Percentiles rank a stretch among this genome's conserved stretches.
Evolutionary conservation across 1,140 invertebrate species (phyloP).

Genomic region (Lordiphosa stackelbergi): DNA sequence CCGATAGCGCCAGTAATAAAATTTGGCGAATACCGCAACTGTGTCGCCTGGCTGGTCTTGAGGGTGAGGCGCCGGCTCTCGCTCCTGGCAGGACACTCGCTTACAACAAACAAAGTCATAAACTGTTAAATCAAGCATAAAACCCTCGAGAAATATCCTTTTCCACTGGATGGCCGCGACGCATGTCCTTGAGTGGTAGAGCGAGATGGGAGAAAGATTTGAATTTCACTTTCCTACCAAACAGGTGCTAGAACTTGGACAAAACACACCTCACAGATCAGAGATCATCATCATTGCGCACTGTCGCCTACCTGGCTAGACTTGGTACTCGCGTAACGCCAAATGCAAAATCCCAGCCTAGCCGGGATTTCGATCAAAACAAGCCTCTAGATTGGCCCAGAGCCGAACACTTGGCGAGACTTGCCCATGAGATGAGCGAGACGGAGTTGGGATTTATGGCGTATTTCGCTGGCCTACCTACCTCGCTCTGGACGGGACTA

Average conservation of each 20-base stretch:
- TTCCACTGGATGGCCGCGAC: slow-evolving; percentile 44
- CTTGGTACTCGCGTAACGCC: slow-evolving; percentile 54
- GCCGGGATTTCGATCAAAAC: slow-evolving; percentile 66
- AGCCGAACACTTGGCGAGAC: slow-evolving; percentile 2
- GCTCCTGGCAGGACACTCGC: slow-evolving; percentile 1
- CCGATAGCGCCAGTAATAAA: slow-evolving; percentile 74
- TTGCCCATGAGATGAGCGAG: slow-evolving; percentile 8
- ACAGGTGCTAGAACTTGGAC: slow-evolving; percentile 66
- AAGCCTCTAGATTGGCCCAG: slow-evolving; percentile 63
- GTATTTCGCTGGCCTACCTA: slow-evolving; percentile 48
- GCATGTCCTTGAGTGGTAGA: slow-evolving; percentile 15
- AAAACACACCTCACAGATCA: slow-evolving; percentile 26
- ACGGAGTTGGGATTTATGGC: slow-evolving; percentile 63
- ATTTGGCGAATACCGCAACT: slow-evolving; percentile 36
- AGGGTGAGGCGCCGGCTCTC: slow-evolving; percentile 1
- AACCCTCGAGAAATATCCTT: slow-evolving; percentile 63
- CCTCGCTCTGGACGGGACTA: not conserved
- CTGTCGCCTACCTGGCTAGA: slow-evolving; percentile 49
- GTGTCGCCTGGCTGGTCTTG: slow-evolving; percentile 4
- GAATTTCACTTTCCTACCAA: slow-evolving; percentile 13
- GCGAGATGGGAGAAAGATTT: not conserved
- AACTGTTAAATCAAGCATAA: slow-evolving; percentile 71
- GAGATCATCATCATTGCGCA: slow-evolving; percentile 46
- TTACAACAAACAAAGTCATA: slow-evolving; percentile 60
- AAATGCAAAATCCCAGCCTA: slow-evolving; percentile 42